Percentiles rank a stretch among this genome's conserved stretches.
phyloP scores from a whole-genome alignment of 2,888 invertebrate species.

The Agriopis marginaria region DNA sequence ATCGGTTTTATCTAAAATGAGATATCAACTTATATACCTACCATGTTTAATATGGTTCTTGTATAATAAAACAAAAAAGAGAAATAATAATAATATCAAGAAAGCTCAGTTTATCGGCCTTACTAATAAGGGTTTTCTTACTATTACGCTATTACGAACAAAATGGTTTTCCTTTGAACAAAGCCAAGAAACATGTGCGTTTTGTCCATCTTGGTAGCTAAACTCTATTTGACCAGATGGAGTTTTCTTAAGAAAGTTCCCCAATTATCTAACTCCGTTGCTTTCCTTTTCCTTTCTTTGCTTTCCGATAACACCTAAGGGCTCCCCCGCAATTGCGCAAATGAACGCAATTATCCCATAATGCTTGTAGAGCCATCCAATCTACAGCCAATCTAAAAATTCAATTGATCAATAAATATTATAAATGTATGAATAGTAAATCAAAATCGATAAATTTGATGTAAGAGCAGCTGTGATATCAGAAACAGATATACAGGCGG shows the following conservation, averaged over 20 bases:
- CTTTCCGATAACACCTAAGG: neutral
- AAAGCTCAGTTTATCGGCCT: neutral
- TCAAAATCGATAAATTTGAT: too few relatives aligned
- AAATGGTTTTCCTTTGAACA: neutral
- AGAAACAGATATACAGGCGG: too few relatives aligned
- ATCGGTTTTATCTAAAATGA: too few relatives aligned
- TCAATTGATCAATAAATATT: too few relatives aligned
- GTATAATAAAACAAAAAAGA: too few relatives aligned
- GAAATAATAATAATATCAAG: too few relatives aligned
- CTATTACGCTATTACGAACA: neutral
- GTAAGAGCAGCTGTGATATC: neutral
- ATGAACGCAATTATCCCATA: constrained; percentile 2
- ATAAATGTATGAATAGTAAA: too few relatives aligned
- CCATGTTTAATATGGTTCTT: too few relatives aligned
- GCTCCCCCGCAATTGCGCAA: too few relatives aligned
- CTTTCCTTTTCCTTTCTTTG: neutral
- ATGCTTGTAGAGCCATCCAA: neutral
- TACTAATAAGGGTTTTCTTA: constrained; percentile 1
- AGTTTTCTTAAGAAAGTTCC: constrained; percentile 20
- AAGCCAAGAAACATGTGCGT: constrained; percentile 13
- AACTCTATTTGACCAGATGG: constrained; percentile 4
- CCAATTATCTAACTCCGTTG: constrained; percentile 5
- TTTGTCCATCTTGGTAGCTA: neutral
- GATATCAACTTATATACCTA: too few relatives aligned
- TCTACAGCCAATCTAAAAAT: neutral